Evolutionary conservation across 1,140 invertebrate genomes (phyloP).

Genomic region (Agraylea sexmaculata): DNA sequence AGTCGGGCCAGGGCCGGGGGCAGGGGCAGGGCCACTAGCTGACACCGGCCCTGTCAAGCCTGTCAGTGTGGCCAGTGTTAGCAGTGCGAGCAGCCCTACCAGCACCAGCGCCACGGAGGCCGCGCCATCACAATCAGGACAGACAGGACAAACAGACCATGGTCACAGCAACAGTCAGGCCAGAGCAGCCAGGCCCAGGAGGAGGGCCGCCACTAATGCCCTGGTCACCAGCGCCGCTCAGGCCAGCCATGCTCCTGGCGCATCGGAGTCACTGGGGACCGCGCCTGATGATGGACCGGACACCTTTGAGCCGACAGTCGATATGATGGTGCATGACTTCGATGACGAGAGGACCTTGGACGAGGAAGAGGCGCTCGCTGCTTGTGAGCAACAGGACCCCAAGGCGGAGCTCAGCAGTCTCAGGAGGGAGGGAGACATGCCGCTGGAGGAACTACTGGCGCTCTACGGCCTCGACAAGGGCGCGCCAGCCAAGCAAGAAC

Average conservation of each 20-base stretch:
- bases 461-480: constrained; percentile 62
- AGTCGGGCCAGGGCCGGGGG: not conserved
- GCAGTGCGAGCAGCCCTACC: too few relatives aligned
- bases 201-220: too few relatives aligned
- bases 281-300: too few relatives aligned
- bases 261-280: too few relatives aligned
- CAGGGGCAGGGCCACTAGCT: too few relatives aligned
- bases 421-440: constrained; percentile 86
- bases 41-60: too few relatives aligned
- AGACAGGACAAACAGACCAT: too few relatives aligned
- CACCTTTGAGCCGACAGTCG: constrained; percentile 57
- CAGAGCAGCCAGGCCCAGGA: too few relatives aligned
- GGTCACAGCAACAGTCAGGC: too few relatives aligned
- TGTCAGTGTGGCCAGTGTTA: too few relatives aligned
- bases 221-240: too few relatives aligned
- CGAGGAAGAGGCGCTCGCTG: constrained; percentile 90
- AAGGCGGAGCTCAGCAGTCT: constrained; percentile 80
- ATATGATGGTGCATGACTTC: constrained; percentile 94
- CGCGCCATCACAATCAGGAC: constrained; percentile 9
- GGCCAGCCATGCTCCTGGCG: too few relatives aligned
- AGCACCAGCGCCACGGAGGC: constrained; percentile 6
- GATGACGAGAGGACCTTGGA: constrained; percentile 92
- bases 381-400: constrained; percentile 64
- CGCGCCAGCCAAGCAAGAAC: constrained; percentile 34
- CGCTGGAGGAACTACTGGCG: constrained; percentile 80